phyloP scores from a whole-genome alignment of 2,888 invertebrate genomes.

The Macroteleia sp. region DNA sequence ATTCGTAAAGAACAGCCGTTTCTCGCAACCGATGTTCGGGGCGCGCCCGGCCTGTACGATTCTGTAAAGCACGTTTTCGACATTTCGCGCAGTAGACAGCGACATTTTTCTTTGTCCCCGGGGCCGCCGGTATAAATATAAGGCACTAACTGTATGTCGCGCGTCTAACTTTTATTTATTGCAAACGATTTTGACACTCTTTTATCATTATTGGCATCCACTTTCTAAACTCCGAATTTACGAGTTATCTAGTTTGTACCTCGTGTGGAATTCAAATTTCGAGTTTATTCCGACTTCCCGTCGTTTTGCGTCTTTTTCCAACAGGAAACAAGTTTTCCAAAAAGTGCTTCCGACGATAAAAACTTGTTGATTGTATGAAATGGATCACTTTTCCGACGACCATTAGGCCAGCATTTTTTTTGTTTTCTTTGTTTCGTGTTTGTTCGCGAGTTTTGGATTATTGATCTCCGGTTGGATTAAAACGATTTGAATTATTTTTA shows the following conservation, averaged over 20 bases:
- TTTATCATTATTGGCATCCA: conserved; percentile 43
- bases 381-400: too few relatives aligned
- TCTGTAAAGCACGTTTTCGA: conserved; percentile 45
- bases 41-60: conserved; percentile 27
- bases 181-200: conserved; percentile 35
- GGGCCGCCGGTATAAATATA: conserved; percentile 39
- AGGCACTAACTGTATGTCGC: conserved; percentile 44
- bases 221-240: conserved; percentile 22
- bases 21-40: conserved; percentile 69
- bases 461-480: too few relatives aligned
- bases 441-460: too few relatives aligned
- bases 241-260: neutral
- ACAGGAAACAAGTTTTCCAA: neutral
- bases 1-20: conserved; percentile 73
- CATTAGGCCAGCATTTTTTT: too few relatives aligned
- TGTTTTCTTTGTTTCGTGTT: too few relatives aligned
- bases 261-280: neutral
- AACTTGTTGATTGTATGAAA: neutral
- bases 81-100: conserved; percentile 45
- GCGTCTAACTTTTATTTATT: conserved; percentile 49
- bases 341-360: neutral
- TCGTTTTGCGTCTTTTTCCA: neutral
- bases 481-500: too few relatives aligned
- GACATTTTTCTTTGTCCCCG: conserved; percentile 49
- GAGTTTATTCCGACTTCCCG: neutral